Base-by-base conservation (phyloP, 2,888 invertebrate species). In the Pristionchus exspectatus region DNA sequence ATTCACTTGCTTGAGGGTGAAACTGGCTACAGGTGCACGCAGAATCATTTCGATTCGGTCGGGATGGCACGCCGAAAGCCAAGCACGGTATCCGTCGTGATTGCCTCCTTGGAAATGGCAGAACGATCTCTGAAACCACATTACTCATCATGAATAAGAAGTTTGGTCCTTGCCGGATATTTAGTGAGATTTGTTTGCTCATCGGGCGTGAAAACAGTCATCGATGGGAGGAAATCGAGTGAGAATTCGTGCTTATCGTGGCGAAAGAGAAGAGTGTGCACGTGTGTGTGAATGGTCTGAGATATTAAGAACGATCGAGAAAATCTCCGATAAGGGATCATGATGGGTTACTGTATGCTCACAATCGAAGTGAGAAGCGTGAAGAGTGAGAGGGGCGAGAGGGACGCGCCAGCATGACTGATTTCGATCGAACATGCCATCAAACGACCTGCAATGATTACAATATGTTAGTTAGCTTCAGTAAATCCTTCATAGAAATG, bases 301-400 rank as follows among this genome's bases (percentile, higher is more conserved):
- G 27, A 30, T 69, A 24, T 24, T 59, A 2, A 16, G 59, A 59
- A 16, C 1, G 1, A 59, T 24, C 7, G 7, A 2, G 18, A 24
- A 59, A 59, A 24, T 14, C 59, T 59, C 3, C 16, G 18, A 2
- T 59, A 59, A 12, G 24, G 59, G 14, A 18, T 59, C 24, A 9
- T 59, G 59, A 4, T 24, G 24, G 14, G 18, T 7, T 59, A 4
- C 0, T 5, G 21, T 59, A 24, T 59, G 27, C 66, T 66, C 24
- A 66, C 66, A 66, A 66, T 66, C 24, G 66, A 12, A 27, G 66
- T 66, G 66, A 66, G 66, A 1, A 66, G 27, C 2, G 66, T 66
- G 66, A 66, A 66, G 66, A 66, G 66, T 24, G 66, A 66, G 66
- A 66, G 66, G 66, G 66, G 66, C n/a, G 66, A 66, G 5, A 66